A percentile compares a stretch with the other conserved stretches of the same genome.
phyloP scores from a whole-genome alignment of 2,888 invertebrate genomes.

The Dynastes maya region DNA sequence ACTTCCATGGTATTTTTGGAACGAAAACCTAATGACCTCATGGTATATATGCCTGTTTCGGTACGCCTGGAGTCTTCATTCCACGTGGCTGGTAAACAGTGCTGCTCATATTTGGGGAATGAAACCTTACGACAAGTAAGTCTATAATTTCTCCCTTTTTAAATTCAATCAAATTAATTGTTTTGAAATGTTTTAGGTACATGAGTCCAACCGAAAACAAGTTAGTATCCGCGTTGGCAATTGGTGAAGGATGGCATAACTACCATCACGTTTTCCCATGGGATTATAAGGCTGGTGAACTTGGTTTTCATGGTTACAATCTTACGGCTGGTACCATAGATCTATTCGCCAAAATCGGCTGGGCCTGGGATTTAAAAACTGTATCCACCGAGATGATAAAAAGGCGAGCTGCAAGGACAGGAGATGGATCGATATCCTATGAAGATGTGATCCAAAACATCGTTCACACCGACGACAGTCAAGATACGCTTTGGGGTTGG shows the following conservation, averaged over 20 bases:
- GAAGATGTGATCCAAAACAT: constrained; percentile 78
- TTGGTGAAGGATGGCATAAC: constrained; percentile 91
- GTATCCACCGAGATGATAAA: constrained; percentile 75
- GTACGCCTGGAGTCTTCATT: constrained; percentile 89
- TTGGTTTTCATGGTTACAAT: constrained; percentile 74
- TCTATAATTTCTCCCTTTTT: constrained; percentile 14
- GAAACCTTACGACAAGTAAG: constrained; percentile 90
- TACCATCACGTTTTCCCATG: constrained; percentile 84
- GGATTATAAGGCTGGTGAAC: constrained; percentile 75
- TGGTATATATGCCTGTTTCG: constrained; percentile 87
- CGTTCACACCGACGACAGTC: constrained; percentile 57
- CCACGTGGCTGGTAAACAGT: constrained; percentile 95
- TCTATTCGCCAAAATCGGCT: constrained; percentile 83
- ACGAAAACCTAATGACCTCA: constrained; percentile 83
- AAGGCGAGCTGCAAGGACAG: constrained; percentile 73
- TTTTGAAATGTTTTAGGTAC: constrained; percentile 71
- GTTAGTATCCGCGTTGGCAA: constrained; percentile 80
- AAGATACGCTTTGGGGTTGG: constrained; percentile 86
- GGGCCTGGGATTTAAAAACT: constrained; percentile 85
- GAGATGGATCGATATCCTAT: constrained; percentile 72
- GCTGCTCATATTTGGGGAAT: constrained; percentile 94
- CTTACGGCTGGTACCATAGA: constrained; percentile 87
- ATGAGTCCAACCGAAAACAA: constrained; percentile 83
- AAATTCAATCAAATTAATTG: background rate
- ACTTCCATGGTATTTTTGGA: constrained; percentile 89